These are phyloP conservation scores for Talpa occidentalis DNA, from an alignment of 2,113 vertebrate genomes.

Conservation along the genomic window DNA sequence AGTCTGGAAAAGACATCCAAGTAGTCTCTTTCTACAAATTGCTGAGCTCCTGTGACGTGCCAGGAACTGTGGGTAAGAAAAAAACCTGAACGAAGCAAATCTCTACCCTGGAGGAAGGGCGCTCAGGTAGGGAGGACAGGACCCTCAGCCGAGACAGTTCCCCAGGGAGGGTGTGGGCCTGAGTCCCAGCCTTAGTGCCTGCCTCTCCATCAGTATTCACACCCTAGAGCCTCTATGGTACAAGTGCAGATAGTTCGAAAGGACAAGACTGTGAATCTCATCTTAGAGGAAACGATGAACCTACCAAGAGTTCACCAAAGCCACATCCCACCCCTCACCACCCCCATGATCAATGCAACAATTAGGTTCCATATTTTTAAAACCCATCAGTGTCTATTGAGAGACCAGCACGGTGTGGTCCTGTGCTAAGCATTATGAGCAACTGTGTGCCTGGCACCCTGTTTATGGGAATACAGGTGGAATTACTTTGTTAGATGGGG, in stretches of 20 bases:
- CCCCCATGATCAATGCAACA: not conserved
- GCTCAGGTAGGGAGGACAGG: not conserved
- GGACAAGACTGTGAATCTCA: not conserved
- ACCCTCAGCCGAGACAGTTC: not conserved
- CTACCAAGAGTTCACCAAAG: not conserved
- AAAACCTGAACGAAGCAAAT: not conserved
- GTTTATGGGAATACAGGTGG: not conserved
- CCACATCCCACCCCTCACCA: not conserved
- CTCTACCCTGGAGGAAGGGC: not conserved
- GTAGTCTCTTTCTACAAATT: not conserved
- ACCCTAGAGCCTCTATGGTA: not conserved
- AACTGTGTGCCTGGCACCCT: not conserved
- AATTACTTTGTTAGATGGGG: not conserved
- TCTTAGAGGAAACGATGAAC: not conserved
- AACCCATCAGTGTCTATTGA: not conserved
- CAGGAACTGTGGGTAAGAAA: not conserved
- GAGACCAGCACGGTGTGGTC: too few relatives aligned
- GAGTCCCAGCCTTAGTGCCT: too few relatives aligned
- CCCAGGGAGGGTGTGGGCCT: not conserved
- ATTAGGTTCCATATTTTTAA: not conserved
- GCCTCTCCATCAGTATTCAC: not conserved
- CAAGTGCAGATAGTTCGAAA: not conserved
- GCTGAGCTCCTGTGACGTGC: not conserved
- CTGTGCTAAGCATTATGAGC: not conserved
- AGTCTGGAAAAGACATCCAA: not conserved